Percentiles rank a stretch among this genome's conserved stretches.
phyloP scores from a whole-genome alignment of 2,888 invertebrate species.

The Rhingia campestris region DNA sequence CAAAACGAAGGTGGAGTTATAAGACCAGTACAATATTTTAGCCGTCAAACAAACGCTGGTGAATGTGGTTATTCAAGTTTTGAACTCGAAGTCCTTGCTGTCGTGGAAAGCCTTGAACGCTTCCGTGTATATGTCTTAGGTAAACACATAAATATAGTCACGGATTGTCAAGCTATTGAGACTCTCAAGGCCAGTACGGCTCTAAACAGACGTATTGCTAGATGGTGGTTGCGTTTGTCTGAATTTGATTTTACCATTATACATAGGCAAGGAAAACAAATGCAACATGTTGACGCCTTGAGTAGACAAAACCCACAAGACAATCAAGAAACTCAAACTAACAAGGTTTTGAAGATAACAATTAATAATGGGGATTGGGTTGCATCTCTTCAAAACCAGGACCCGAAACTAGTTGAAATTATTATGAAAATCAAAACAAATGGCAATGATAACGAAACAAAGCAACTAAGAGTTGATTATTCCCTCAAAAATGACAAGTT shows the following conservation, averaged over 20 bases:
- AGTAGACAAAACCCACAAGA: constrained; percentile 6
- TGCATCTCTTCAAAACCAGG: constrained; percentile 27
- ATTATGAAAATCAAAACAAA: constrained; percentile 21
- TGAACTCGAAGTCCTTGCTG: constrained; percentile 21
- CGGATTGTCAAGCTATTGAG: constrained; percentile 33
- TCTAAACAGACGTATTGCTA: constrained; percentile 39
- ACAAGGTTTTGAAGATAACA: constrained; percentile 8
- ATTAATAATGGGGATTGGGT: constrained; percentile 30
- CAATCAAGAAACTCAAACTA: neutral
- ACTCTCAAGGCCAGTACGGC: constrained; percentile 20
- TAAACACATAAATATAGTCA: constrained; percentile 14
- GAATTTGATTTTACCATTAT: constrained; percentile 21
- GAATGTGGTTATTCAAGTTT: constrained; percentile 34
- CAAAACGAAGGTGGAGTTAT: constrained; percentile 9
- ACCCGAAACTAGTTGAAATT: constrained; percentile 40
- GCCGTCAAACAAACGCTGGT: constrained; percentile 19
- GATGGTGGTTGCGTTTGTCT: constrained; percentile 38
- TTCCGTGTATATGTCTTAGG: constrained; percentile 36
- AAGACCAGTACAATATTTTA: constrained; percentile 26
- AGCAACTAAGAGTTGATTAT: constrained; percentile 48
- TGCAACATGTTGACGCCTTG: constrained; percentile 37
- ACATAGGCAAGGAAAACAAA: constrained; percentile 32
- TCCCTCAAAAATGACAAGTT: constrained; percentile 25
- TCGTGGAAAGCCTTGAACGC: constrained; percentile 32
- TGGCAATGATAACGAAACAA: constrained; percentile 26